Base-by-base conservation (phyloP, 2,797 vertebrate genomes). In the Microctenopoma stevenorrisi region DNA sequence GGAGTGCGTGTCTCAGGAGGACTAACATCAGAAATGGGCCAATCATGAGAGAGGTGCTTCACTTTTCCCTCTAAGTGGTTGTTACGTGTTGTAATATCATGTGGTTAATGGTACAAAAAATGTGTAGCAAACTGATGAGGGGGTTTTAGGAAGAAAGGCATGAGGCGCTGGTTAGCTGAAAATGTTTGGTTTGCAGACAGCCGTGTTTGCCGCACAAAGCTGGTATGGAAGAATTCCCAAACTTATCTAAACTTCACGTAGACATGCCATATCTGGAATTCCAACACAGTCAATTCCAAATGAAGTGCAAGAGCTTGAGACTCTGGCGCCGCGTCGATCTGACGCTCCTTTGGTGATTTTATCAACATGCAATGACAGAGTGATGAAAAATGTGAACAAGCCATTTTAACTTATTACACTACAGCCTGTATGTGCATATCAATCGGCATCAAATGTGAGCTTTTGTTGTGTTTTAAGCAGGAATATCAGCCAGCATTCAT, bases 21-120 rank as follows among this genome's bases (percentile, higher is more conserved):
- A 78, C 73, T 67, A 69, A 72, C 68, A 63, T 81, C 58, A 76
- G 64, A 68, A 77, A 78, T 35, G 33, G 71, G 77, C 79, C 69
- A 80, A 82, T 85, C 72, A 44, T 6, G 16, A 22, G 14, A 72
- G 59, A 71, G 79, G 53, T 7, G 50, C 51, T 78, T 50, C 55
- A 33, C 71, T 73, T 57, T 51, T 67, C 56, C 40, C 61, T 37
- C 30, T 28, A 65, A 60, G 26, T 58, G 54, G 50, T 64, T 74
- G 15, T 73, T 65, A 43, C 16, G 50, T 64, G 63, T 52, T 64
- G 58, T 63, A 75, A 69, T 78, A 58, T 74, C 56, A 56, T 51
- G 28, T 22, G 55, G 63, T 43, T 60, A 28, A 72, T 46, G 35
- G 38, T 26, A 44, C 28, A 66, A 9, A 74, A 33, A 53, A 35